phyloP scores from a whole-genome alignment of 2,797 vertebrate species.

The Melanotaenia pygmaea region DNA sequence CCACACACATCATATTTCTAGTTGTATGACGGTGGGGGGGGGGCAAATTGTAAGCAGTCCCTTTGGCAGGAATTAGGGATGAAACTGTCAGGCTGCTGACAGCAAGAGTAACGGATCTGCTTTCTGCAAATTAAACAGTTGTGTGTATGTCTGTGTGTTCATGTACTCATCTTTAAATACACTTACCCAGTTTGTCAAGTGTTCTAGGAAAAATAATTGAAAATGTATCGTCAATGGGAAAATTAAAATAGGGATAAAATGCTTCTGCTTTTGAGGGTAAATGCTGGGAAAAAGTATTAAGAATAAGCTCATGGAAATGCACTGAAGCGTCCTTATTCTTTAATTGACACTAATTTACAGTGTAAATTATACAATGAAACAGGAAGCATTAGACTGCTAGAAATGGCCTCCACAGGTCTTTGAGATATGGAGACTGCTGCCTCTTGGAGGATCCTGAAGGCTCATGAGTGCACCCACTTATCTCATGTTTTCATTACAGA shows the following conservation, averaged over 20 bases:
- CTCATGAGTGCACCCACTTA: constrained; percentile 5
- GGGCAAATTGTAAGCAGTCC: constrained; percentile 74
- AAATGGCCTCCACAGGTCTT: constrained; percentile 44
- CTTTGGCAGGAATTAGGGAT: constrained; percentile 78
- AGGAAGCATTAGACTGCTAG: constrained; percentile 45
- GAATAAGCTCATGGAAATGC: constrained; percentile 52
- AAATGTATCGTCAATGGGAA: constrained; percentile 25
- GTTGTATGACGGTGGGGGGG: constrained; percentile 59
- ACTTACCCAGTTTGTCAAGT: constrained; percentile 45
- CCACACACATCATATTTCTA: constrained; percentile 44
- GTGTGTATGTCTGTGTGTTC: constrained; percentile 41
- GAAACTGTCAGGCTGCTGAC: constrained; percentile 74
- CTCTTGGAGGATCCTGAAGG: constrained; percentile 27
- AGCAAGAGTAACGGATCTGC: constrained; percentile 71
- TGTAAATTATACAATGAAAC: constrained; percentile 64
- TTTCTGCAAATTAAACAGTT: constrained; percentile 70
- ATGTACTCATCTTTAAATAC: constrained; percentile 46
- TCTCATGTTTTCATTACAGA: constrained; percentile 6
- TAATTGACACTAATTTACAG: constrained; percentile 58
- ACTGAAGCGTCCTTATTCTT: constrained; percentile 49
- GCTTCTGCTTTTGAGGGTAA: constrained; percentile 13
- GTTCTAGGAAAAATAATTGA: constrained; percentile 35
- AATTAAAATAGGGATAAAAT: constrained; percentile 28
- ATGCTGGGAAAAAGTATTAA: constrained; percentile 38
- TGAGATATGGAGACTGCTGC: constrained; percentile 42